Evolutionary conservation across 2,888 invertebrate genomes (phyloP).

Genomic region (Agonum fuliginosum): DNA sequence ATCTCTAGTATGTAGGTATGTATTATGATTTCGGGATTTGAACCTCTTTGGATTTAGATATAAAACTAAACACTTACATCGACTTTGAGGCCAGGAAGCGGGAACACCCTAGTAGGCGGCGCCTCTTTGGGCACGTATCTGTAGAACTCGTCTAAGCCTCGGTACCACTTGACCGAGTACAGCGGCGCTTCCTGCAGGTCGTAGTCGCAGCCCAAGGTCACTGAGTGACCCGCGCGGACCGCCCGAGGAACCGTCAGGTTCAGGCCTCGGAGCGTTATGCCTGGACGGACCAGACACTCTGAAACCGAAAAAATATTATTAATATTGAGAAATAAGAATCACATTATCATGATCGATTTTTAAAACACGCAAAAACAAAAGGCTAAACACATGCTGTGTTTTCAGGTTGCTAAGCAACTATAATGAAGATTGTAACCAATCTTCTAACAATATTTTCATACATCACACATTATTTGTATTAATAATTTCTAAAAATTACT

Average conservation of each 20-base stretch:
- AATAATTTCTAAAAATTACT: too few relatives aligned
- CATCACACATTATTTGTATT: too few relatives aligned
- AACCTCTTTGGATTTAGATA: neutral
- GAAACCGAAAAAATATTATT: conserved; percentile 18
- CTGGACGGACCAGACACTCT: conserved; percentile 48
- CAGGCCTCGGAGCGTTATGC: conserved; percentile 68
- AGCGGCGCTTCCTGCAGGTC: conserved; percentile 76
- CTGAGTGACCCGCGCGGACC: conserved; percentile 71
- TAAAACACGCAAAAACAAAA: too few relatives aligned
- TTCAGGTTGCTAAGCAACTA: too few relatives aligned
- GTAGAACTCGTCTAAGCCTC: conserved; percentile 84
- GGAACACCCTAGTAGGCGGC: conserved; percentile 82
- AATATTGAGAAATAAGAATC: too few relatives aligned
- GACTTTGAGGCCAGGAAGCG: conserved; percentile 80
- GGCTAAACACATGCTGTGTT: too few relatives aligned
- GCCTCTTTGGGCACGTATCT: conserved; percentile 83
- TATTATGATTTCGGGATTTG: too few relatives aligned
- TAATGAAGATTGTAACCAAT: too few relatives aligned
- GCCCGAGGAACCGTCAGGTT: conserved; percentile 70
- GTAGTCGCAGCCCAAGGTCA: conserved; percentile 71
- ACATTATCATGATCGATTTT: too few relatives aligned
- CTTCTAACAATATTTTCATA: too few relatives aligned
- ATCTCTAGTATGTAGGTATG: too few relatives aligned
- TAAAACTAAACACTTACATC: conserved; percentile 79
- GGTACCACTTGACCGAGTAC: conserved; percentile 87